These are phyloP conservation scores for Linyphia triangularis DNA, from an alignment of 2,888 invertebrate genomes.

Conservation along the genomic window DNA sequence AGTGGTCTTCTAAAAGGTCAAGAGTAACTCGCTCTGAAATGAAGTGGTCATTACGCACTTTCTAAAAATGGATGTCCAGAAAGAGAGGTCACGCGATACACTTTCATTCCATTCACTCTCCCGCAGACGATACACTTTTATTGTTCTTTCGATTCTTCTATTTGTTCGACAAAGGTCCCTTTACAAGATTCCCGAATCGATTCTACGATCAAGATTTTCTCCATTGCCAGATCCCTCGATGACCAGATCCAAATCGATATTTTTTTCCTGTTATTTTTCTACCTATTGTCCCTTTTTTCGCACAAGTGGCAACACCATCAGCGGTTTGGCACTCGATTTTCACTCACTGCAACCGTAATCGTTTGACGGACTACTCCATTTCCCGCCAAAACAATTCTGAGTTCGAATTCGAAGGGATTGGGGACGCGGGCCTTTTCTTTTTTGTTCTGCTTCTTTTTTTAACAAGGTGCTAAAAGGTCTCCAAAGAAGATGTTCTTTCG, in stretches of 20 bases:
- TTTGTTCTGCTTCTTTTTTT: too few relatives aligned
- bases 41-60: not conserved
- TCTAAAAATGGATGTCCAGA: not conserved
- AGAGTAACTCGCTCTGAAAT: not conserved
- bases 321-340: not conserved
- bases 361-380: not conserved
- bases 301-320: not conserved
- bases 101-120: not conserved
- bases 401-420: not conserved
- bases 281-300: not conserved
- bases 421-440: not conserved
- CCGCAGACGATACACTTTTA: not conserved
- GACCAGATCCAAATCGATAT: not conserved
- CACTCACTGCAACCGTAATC: not conserved
- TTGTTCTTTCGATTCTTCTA: not conserved
- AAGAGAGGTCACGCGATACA: not conserved
- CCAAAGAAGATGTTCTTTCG: not conserved
- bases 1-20: not conserved
- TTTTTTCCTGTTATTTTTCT: not conserved
- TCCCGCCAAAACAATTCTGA: not conserved
- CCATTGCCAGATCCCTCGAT: not conserved
- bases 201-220: too few relatives aligned
- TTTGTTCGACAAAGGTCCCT: not conserved
- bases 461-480: not conserved
- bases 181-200: not conserved